These are phyloP conservation scores for Brachymystax lenok DNA, from an alignment of 2,797 vertebrate species.

Conservation along the genomic window DNA sequence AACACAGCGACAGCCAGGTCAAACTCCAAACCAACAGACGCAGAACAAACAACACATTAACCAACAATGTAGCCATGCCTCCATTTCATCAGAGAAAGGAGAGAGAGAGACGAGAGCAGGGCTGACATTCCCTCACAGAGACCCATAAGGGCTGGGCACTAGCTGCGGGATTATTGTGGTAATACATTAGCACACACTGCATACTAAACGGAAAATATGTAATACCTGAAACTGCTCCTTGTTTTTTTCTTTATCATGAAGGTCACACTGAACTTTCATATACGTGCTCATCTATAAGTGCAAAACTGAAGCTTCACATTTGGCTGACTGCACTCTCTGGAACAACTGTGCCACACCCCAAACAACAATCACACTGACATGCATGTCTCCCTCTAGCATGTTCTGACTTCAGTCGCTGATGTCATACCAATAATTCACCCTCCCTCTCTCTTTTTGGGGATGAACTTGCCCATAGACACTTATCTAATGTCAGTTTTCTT, in stretches of 20 bases:
- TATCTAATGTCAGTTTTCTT: background rate
- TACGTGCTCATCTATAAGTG: background rate
- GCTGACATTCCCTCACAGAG: constrained; percentile 52
- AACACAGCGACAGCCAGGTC: constrained; percentile 58
- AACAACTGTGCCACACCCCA: background rate
- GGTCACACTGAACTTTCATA: background rate
- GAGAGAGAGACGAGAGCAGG: constrained; percentile 36
- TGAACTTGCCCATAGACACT: constrained; percentile 21
- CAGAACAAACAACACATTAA: constrained; percentile 62
- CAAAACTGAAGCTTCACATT: background rate
- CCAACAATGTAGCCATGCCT: constrained; percentile 41
- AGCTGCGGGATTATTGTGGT: constrained; percentile 2
- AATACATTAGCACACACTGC: background rate
- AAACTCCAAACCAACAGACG: constrained; percentile 67
- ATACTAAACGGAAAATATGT: background rate
- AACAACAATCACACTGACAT: constrained; percentile 34
- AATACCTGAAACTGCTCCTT: background rate
- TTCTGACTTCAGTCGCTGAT: constrained; percentile 40
- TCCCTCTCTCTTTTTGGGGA: background rate
- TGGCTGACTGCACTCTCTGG: background rate
- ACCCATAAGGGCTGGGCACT: constrained; percentile 24
- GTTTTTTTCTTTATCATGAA: background rate
- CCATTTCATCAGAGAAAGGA: constrained; percentile 34
- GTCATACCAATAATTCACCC: constrained; percentile 34
- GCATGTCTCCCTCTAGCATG: constrained; percentile 29